Percentiles rank a stretch among this genome's conserved stretches.
Conservation (phyloP, 2,888 invertebrate species). For the Synanthedon formicaeformis region DNA sequence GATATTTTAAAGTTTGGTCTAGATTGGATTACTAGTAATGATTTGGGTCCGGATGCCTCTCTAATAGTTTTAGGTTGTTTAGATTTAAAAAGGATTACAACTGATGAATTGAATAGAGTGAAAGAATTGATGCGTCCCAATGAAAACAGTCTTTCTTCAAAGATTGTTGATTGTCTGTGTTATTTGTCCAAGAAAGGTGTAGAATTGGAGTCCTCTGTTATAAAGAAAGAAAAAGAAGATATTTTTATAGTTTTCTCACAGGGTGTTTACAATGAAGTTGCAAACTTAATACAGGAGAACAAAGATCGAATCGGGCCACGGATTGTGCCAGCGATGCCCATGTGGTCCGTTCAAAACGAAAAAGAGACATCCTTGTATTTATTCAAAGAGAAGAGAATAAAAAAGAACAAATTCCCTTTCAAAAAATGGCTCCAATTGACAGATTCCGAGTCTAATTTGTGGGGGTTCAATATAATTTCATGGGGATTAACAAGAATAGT, state of each 20-base stretch:
- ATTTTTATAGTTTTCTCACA: conserved; percentile 34
- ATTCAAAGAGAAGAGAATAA: too few relatives aligned
- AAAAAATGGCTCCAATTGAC: conserved; percentile 43
- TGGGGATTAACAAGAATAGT: conserved; percentile 47
- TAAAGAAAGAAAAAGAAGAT: conserved; percentile 17
- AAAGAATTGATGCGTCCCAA: conserved; percentile 20
- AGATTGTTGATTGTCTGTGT: conserved; percentile 35
- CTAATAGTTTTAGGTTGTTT: conserved; percentile 43
- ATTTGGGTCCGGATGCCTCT: conserved; percentile 38
- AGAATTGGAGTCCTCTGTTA: conserved; percentile 13
- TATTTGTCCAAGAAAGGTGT: conserved; percentile 17
- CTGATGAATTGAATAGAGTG: conserved; percentile 29
- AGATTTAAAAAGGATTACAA: conserved; percentile 31
- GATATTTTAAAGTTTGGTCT: conserved; percentile 49
- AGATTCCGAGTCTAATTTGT: conserved; percentile 43
- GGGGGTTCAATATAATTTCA: conserved; percentile 52
- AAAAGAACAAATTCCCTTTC: conserved; percentile 18
- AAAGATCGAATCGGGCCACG: conserved; percentile 20
- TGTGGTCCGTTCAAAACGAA: conserved; percentile 26
- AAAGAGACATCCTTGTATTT: conserved; percentile 7
- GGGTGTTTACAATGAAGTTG: conserved; percentile 38
- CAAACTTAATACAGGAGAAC: conserved; percentile 29
- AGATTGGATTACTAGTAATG: conserved; percentile 36
- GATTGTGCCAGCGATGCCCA: conserved; percentile 31
- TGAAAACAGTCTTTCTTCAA: conserved; percentile 31